A percentile compares a stretch with the other conserved stretches of the same genome.
These are phyloP conservation scores for Netelia virgata DNA, from an alignment of 2,888 invertebrate genomes.

Conservation along the genomic window DNA sequence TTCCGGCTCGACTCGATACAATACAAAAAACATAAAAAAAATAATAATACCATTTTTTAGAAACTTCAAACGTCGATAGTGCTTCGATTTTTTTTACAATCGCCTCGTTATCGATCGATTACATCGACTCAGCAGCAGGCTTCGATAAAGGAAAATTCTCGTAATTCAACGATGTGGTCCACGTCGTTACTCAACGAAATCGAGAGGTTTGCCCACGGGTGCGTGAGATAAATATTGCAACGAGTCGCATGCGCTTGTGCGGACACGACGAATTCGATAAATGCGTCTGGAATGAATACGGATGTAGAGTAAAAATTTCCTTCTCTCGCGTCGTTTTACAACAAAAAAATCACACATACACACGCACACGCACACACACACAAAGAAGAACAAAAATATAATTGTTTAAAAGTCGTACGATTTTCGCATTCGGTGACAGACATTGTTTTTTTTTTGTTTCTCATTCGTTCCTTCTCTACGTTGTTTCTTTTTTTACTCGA, in stretches of 20 bases:
- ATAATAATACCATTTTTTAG: neutral
- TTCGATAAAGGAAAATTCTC: neutral
- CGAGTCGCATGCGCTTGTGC: neutral
- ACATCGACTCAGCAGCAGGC: neutral
- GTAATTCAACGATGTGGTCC: conserved; percentile 29
- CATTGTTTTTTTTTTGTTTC: conserved; percentile 36
- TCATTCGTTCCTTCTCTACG: neutral
- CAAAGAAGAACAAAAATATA: conserved; percentile 28
- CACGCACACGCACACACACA: too few species aligned
- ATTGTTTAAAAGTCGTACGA: conserved; percentile 42
- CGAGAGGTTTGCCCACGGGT: neutral
- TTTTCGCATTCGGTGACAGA: conserved; percentile 45
- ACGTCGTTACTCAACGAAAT: conserved; percentile 41
- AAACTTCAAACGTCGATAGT: neutral
- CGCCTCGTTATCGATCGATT: neutral
- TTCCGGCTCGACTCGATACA: conserved; percentile 47
- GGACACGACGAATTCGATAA: conserved; percentile 60
- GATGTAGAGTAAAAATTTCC: conserved; percentile 34
- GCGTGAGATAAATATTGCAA: conserved; percentile 15
- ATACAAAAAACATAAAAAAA: conserved; percentile 17
- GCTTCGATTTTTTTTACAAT: neutral
- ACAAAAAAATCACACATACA: too few species aligned
- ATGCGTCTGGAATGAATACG: conserved; percentile 78
- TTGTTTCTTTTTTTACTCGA: conserved; percentile 38
- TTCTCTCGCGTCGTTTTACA: conserved; percentile 38